A percentile compares a stretch with the other conserved stretches of the same genome.
phyloP scores from a whole-genome alignment of 2,888 invertebrate species.

The Strigamia transsilvanica region DNA sequence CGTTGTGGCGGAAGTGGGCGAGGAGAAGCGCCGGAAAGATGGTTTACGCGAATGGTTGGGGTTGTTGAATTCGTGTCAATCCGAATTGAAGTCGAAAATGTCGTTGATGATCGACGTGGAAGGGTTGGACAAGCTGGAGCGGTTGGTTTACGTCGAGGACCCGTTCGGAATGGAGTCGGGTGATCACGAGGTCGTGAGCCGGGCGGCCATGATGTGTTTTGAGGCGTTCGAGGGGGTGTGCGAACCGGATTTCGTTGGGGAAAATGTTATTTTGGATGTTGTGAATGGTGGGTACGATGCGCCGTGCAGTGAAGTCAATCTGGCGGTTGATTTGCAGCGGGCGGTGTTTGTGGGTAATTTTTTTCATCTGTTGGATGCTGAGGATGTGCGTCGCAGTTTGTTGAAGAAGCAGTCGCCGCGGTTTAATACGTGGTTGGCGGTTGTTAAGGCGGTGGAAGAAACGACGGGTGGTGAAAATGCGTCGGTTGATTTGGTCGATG shows the following conservation, averaged over 20 bases:
- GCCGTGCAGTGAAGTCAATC: background rate
- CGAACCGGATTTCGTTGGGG: background rate
- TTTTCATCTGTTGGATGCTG: constrained; percentile 40
- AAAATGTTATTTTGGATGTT: background rate
- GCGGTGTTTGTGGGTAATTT: constrained; percentile 22
- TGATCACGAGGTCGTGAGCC: background rate
- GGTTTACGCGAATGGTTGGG: background rate
- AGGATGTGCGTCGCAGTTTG: background rate
- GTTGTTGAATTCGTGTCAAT: background rate
- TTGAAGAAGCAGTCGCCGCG: background rate
- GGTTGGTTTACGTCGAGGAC: background rate
- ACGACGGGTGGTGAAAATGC: background rate
- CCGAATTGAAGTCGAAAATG: background rate
- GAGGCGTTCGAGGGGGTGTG: background rate
- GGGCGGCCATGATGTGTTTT: background rate
- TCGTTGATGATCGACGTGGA: background rate
- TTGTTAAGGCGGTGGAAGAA: background rate
- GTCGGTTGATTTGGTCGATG: background rate
- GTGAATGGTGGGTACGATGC: background rate
- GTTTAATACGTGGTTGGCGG: background rate
- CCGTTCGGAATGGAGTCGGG: background rate
- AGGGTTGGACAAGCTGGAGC: background rate
- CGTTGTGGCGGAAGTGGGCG: background rate
- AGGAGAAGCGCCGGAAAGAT: background rate
- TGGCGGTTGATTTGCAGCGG: background rate